phyloP scores from a whole-genome alignment of 2,113 vertebrate species.

The Rostratula benghalensis region DNA sequence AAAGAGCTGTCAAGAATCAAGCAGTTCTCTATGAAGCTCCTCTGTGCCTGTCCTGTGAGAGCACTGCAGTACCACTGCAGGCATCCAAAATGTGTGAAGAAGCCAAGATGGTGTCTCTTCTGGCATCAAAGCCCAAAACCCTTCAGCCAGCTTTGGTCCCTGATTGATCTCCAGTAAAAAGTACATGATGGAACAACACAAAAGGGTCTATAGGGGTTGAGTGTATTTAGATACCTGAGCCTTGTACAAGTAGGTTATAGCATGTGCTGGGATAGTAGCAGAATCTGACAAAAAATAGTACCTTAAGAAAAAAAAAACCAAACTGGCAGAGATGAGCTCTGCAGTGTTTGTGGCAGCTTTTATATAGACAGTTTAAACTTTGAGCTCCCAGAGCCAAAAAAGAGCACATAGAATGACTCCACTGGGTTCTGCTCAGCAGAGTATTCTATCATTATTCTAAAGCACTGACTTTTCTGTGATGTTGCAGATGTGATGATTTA shows the following conservation, averaged over 20 bases:
- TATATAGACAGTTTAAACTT: neutral
- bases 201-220: neutral
- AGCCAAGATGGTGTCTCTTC: neutral
- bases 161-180: neutral
- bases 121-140: neutral
- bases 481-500: neutral
- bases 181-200: neutral
- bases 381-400: neutral
- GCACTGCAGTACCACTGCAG: neutral
- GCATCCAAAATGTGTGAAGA: fast-evolving
- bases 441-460: neutral
- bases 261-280: neutral
- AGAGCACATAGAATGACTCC: neutral
- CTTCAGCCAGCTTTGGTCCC: neutral
- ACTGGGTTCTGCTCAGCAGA: neutral
- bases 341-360: neutral
- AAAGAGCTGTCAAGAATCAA: neutral
- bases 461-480: neutral
- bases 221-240: neutral
- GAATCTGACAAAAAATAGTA: neutral
- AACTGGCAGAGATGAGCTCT: neutral
- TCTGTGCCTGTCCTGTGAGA: neutral
- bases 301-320: neutral
- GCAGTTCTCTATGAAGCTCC: neutral
- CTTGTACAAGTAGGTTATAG: neutral